Evolutionary conservation across 2,797 vertebrate species (phyloP).

Genomic region (Hemitrygon akajei): DNA sequence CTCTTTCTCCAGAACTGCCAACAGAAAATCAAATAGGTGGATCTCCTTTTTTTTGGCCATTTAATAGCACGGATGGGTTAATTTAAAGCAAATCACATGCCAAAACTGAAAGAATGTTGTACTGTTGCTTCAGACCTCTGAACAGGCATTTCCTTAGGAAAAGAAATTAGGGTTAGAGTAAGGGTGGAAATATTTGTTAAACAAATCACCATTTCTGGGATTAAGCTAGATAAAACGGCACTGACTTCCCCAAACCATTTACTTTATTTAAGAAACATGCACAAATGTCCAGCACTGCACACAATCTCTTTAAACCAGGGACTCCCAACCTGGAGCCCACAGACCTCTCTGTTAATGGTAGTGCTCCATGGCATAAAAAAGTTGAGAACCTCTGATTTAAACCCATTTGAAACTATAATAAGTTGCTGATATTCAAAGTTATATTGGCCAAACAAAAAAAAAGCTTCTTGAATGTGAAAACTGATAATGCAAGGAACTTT

Average conservation of each 20-base stretch:
- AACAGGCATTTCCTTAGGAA: too few species aligned
- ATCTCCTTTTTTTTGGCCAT: not conserved
- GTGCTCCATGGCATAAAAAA: too few species aligned
- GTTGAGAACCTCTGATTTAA: not conserved
- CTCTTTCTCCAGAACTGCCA: not conserved
- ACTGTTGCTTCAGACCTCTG: not conserved
- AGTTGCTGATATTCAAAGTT: not conserved
- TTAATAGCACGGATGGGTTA: not conserved
- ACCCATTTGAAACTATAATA: not conserved
- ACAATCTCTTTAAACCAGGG: too few species aligned
- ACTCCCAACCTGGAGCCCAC: too few species aligned
- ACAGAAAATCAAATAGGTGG: not conserved
- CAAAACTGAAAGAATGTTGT: not conserved
- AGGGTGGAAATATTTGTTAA: not conserved
- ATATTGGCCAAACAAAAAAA: not conserved
- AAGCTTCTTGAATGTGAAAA: not conserved
- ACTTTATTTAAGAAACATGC: too few species aligned
- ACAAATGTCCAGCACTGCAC: too few species aligned
- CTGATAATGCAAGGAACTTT: not conserved
- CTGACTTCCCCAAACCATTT: not conserved
- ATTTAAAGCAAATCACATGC: not conserved
- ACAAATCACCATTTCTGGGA: not conserved
- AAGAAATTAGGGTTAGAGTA: too few species aligned
- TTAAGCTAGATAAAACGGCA: not conserved
- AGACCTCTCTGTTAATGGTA: too few species aligned